Base-by-base conservation (phyloP, 2,113 vertebrate species). In the Pipa parva region DNA sequence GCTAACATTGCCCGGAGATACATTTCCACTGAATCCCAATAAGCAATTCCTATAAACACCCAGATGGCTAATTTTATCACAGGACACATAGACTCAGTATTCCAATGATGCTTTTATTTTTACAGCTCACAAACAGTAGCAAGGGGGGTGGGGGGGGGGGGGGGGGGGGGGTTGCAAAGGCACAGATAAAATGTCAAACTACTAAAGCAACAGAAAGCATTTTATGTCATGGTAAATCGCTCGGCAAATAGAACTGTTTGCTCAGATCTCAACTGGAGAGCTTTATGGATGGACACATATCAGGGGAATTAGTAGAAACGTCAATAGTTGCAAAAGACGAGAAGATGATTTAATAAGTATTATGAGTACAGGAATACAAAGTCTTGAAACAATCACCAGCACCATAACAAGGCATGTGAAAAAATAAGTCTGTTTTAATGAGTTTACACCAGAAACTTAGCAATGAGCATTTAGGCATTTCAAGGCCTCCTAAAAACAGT, bases 1-100 rank as follows among this genome's bases (percentile, higher is more conserved):
- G 64, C 75, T 71, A 83, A 81, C 72, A 58, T 59, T 76, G 81
- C 83, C 84, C 31, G 49, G 71, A 85, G 83, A 83, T 73, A 68
- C 73, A 60, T 58, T 73, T 73, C 73, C 63, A 73, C 7, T 22
- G 50, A 74, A 74, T 76, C 77, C 79, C 78, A 76, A 50, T 42
- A 61, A 57, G 77, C 76, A 59, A 63, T 50, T 58, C 66, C 76
- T 20, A 59, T 62, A 73, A 83, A 79, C 74, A 73, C 80, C 78
- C 80, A 82, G 83, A 84, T 76, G 81, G 84, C 66, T 76, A 59
- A 73, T 75, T 77, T 74, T 72, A 77, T 77, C 58, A 4, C 63
- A 76, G 81, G 81, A 80, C 81, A 77, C 60, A 63, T 64, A 59
- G 74, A 67, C 72, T 63, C 73, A 24, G 62, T 63, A 73, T 73